Evolutionary conservation across 2,797 vertebrate genomes (phyloP).

Genomic region (Helarctos malayanus): DNA sequence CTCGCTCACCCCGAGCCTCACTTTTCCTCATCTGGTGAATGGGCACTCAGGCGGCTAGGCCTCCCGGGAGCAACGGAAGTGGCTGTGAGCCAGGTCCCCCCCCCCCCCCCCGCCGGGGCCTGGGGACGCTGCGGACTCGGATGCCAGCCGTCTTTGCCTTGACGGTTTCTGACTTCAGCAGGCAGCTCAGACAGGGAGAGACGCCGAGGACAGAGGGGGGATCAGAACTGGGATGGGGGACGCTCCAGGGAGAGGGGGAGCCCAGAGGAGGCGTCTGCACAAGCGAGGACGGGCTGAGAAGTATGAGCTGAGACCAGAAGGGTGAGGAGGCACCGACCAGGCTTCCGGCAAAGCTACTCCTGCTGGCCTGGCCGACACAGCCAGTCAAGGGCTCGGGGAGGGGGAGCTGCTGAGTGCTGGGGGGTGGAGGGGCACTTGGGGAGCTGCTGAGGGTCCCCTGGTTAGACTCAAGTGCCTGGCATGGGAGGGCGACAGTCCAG

Average conservation of each 20-base stretch:
- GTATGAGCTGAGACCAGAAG: background rate
- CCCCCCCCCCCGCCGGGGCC: background rate
- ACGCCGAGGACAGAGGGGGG: background rate
- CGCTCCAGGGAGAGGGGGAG: background rate
- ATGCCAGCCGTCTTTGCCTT: background rate
- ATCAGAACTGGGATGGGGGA: constrained; percentile 17
- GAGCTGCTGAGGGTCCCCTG: background rate
- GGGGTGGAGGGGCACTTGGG: background rate
- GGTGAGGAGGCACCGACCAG: background rate
- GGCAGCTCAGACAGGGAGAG: background rate
- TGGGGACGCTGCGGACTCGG: background rate
- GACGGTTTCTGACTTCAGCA: background rate
- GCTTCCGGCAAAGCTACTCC: background rate
- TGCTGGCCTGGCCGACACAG: too few species aligned
- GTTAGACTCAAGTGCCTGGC: background rate
- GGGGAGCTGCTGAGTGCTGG: background rate
- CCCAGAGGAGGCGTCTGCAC: background rate
- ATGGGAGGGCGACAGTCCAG: background rate
- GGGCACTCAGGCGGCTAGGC: background rate
- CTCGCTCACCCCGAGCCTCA: background rate
- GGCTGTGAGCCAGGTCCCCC: background rate
- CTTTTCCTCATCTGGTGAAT: background rate
- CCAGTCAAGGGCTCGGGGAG: background rate
- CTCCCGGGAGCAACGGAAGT: background rate
- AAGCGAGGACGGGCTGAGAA: background rate